These are phyloP conservation scores for Byasa hedistus DNA, from an alignment of 2,888 invertebrate genomes.

Conservation along the genomic window DNA sequence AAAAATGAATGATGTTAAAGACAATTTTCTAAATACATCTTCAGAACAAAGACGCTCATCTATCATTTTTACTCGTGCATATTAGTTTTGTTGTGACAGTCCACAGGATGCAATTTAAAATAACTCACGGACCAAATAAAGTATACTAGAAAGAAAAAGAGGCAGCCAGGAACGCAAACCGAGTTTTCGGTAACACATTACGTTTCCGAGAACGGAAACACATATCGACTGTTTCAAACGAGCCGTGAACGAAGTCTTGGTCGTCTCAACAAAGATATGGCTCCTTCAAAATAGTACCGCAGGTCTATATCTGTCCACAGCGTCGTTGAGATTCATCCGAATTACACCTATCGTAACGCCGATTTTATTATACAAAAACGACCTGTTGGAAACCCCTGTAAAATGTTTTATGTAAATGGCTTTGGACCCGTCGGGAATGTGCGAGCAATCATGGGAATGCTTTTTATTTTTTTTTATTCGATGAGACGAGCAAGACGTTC, in stretches of 20 bases:
- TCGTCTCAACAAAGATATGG: slow-evolving; percentile 27
- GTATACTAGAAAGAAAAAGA: slow-evolving; percentile 31
- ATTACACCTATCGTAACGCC: slow-evolving; percentile 13
- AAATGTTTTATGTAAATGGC: no score
- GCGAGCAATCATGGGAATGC: no score
- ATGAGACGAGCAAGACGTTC: no score
- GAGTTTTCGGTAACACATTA: slow-evolving; percentile 38
- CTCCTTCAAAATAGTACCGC: slow-evolving; percentile 31
- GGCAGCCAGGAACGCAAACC: slow-evolving; percentile 27
- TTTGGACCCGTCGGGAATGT: no score
- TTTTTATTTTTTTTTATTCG: no score
- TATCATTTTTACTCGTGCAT: not conserved
- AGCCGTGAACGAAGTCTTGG: slow-evolving; percentile 34
- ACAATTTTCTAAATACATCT: not conserved
- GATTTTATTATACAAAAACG: slow-evolving; percentile 21
- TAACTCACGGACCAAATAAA: slow-evolving; percentile 12
- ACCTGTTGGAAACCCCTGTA: slow-evolving; percentile 2
- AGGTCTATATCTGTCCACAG: slow-evolving; percentile 31
- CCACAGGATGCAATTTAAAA: slow-evolving; percentile 19
- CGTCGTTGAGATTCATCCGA: slow-evolving; percentile 14
- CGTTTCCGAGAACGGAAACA: slow-evolving; percentile 41
- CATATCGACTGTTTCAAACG: slow-evolving; percentile 33
- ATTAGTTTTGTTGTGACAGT: not conserved
- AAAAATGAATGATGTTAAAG: not conserved
- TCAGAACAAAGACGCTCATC: not conserved